Base-by-base conservation (phyloP, 2,113 vertebrate genomes). In the Anser brachyrhynchus region DNA sequence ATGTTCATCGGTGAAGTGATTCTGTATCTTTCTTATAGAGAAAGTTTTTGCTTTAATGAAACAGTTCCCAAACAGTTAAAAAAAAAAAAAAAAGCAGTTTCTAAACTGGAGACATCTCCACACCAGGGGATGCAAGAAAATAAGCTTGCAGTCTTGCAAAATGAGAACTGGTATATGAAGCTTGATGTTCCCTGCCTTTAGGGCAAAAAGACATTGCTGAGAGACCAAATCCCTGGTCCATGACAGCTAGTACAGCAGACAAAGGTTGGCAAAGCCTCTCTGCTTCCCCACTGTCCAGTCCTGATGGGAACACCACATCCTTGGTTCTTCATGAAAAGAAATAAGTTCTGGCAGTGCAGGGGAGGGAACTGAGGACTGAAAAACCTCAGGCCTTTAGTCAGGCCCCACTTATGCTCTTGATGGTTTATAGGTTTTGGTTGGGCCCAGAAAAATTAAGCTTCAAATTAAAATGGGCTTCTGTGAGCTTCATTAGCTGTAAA, bases 401-500 rank as follows among this genome's bases (percentile, higher is more conserved):
- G 57, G 21, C 76, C 59, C 31, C 23, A 74, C 28, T 94, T 91
- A 65, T 1, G 14, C 20, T 89, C n/a, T 93, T 95, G 78, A 82
- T 69, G 43, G 70, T 76, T 90, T 93, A 82, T 29, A 89, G 70
- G 55, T 41, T 89, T 54, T 81, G 20, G 6, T 39, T 78, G 33
- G 21, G 57, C 37, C 44, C 82, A 89, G 46, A 49, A 95, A 97
- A 94, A 92, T 93, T 93, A 95, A 31, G 31, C 39, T 70, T 84
- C 57, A 54, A 87, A 85, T 95, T 97, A 92, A 96, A 97, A 93
- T 37, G 23, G 77, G 44, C 33, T 84, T 14, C 49, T 72, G 62
- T 88, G 78, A 87, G 41, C 79, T 96, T 97, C 95, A 93, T 96
- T 97, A 97, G 76, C 67, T 93, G 44, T 92, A 93, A 94, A 95